These are phyloP conservation scores for Rattus norvegicus DNA, from an alignment of 2,113 vertebrate species.

Conservation along the genomic window DNA sequence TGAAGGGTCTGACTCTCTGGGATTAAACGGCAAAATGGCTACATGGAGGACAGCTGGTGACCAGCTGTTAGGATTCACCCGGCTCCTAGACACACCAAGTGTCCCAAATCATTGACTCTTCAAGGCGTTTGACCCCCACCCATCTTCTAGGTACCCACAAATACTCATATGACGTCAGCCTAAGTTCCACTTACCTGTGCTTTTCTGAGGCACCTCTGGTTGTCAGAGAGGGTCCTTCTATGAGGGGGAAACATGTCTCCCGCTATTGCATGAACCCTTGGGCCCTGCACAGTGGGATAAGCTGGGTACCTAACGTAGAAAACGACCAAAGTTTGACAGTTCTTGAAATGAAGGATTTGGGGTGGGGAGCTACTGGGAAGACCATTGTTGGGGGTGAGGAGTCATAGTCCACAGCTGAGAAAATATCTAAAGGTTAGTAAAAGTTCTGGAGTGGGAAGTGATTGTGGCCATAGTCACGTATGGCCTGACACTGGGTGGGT, in stretches of 20 bases:
- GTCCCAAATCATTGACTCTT: slow-evolving; percentile 5
- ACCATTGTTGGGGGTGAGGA: neutral
- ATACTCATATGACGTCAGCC: neutral
- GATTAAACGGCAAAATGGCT: slow-evolving; percentile 27
- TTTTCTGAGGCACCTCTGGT: neutral
- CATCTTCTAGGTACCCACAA: neutral
- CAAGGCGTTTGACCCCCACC: neutral
- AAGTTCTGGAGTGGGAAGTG: neutral
- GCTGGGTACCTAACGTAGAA: neutral
- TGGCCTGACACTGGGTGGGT: neutral
- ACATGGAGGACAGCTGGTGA: slow-evolving; percentile 59
- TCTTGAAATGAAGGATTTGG: neutral
- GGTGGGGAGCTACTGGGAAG: neutral
- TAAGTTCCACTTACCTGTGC: neutral
- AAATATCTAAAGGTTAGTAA: neutral
- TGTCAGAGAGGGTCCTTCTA: neutral
- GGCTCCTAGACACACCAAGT: neutral
- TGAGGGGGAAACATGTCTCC: neutral
- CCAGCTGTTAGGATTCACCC: slow-evolving; percentile 62
- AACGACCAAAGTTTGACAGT: neutral
- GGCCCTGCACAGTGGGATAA: neutral
- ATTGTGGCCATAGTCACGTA: neutral
- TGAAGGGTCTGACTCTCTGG: slow-evolving; percentile 47
- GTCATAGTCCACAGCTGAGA: neutral
- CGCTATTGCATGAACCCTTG: neutral